phyloP scores from a whole-genome alignment of 2,113 vertebrate genomes.

The Ariopsis seemanni region DNA sequence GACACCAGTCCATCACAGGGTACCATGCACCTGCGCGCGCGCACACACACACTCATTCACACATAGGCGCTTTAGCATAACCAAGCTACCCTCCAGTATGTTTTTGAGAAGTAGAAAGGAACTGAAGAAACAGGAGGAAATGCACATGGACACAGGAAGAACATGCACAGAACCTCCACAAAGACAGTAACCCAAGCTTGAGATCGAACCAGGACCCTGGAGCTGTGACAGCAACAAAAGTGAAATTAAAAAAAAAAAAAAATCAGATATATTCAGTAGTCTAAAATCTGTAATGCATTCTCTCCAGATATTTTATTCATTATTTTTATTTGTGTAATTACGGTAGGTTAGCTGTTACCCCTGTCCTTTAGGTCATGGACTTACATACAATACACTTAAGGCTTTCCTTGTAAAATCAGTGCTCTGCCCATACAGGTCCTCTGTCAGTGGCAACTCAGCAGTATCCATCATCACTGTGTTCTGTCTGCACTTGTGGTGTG shows the following conservation, averaged over 20 bases:
- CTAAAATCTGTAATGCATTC: background rate
- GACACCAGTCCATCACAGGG: background rate
- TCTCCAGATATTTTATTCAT: background rate
- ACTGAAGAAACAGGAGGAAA: background rate
- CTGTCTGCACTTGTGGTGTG: conserved; percentile 46
- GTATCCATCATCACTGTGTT: conserved; percentile 38
- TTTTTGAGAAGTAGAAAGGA: background rate
- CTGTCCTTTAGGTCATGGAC: conserved; percentile 11
- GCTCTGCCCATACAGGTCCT: conserved; percentile 39
- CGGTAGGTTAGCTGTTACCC: background rate
- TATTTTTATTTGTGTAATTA: background rate
- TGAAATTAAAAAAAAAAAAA: background rate
- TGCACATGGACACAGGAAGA: background rate
- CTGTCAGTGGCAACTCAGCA: conserved; percentile 39
- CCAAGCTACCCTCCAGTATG: background rate
- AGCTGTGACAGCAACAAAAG: background rate
- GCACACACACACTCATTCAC: background rate
- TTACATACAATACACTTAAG: background rate
- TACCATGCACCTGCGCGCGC: background rate
- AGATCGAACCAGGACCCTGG: background rate
- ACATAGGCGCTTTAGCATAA: no score
- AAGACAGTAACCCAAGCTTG: background rate
- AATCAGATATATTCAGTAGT: background rate
- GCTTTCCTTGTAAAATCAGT: conserved; percentile 30
- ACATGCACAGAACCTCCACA: background rate